Base-by-base conservation (phyloP, 2,113 vertebrate genomes). In the Vidua macroura region DNA sequence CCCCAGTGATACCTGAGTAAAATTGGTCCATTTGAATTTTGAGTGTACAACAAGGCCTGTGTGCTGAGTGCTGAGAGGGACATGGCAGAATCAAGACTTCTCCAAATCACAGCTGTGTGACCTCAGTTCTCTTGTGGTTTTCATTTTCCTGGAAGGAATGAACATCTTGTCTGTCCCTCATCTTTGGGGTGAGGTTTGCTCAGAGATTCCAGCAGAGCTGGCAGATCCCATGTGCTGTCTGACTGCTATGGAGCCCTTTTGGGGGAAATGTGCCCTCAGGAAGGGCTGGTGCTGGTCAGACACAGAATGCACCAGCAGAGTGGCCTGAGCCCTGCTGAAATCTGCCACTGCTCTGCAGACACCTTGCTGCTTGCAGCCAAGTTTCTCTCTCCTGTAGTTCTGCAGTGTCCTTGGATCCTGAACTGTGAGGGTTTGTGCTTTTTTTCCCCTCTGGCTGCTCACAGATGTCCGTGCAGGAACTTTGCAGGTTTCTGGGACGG, bases 321-420 rank as follows among this genome's bases (percentile, higher is more conserved):
- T 41, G 88, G 76, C 80, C 68, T 23, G 25, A 59, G 59, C 70
- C 60, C 59, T 63, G 83, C 92, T 89, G 83, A 23, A 92, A 23
- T 33, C 91, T 62, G 58, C 49, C 89, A 9, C 64, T 86, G 76
- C 79, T 58, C 68, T 23, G 83, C 92, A 80, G 67, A 41, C 92
- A 49, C 86, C 95, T 92, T 28, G 83, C 80, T 89, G 83, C 83
- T 37, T 10, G 83, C 95, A 89, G 94, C 86, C 66, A 41, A 52
- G 49, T 81, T 92, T 62, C 81, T 35, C 60, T 84, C 86, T 90
- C 43, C 64, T 62, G 66, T 58, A 46, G 37, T 23, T 93, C 95
- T 89, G 96, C 94, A 85, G 91, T 83, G 91, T 93, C 94, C 86
- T 92, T 92, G 91, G 66, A 92, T 89, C 53, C 70, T 48, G 53